A percentile compares a stretch with the other conserved stretches of the same genome.
These are phyloP conservation scores for Stegostoma tigrinum DNA, from an alignment of 2,113 vertebrate genomes.

Conservation along the genomic window DNA sequence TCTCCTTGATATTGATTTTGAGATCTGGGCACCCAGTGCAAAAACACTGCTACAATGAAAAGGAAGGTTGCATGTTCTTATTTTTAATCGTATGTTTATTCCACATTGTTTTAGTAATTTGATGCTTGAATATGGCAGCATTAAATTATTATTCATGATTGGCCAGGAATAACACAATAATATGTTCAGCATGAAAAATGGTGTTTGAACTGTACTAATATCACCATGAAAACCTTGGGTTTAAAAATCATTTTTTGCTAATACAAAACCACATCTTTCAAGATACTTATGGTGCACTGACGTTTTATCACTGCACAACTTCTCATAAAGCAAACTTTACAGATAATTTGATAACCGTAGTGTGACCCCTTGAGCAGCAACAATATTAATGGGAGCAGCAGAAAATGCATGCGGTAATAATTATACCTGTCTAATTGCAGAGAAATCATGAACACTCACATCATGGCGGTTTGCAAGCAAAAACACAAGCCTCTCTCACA, in stretches of 20 bases:
- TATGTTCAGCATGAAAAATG: background rate
- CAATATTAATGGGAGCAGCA: constrained; percentile 58
- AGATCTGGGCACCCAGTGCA: background rate
- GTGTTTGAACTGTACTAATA: background rate
- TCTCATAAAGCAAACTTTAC: constrained; percentile 62
- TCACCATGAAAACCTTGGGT: background rate
- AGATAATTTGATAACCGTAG: constrained; percentile 48
- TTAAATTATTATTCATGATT: background rate
- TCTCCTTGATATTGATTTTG: background rate
- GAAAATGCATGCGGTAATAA: constrained; percentile 56
- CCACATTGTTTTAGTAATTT: background rate
- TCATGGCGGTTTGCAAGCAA: constrained; percentile 49
- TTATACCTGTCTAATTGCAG: constrained; percentile 63
- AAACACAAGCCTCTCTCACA: constrained; percentile 52
- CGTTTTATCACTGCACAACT: constrained; percentile 51
- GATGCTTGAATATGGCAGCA: background rate
- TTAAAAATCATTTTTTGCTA: background rate
- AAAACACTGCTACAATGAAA: background rate
- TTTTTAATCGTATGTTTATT: background rate
- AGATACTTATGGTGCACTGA: constrained; percentile 48
- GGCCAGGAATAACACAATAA: background rate
- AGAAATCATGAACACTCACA: constrained; percentile 55
- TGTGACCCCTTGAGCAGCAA: constrained; percentile 56
- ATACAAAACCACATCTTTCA: constrained; percentile 43
- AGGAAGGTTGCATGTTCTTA: background rate